Base-by-base conservation (phyloP, 1,140 invertebrate genomes). In the Oreohelix idahoensis region DNA sequence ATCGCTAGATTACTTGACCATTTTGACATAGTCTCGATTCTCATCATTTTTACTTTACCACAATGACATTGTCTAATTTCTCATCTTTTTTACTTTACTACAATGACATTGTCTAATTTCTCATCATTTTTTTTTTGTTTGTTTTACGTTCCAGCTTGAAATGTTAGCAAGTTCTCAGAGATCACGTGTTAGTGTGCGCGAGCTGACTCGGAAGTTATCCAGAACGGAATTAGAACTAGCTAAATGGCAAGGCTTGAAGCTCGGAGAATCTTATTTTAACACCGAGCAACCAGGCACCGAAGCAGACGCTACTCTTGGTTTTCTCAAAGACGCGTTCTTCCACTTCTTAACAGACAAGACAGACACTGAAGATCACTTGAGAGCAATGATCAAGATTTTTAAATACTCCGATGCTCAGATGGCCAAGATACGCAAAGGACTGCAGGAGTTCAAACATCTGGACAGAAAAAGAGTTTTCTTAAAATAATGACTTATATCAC, bases 351-450 rank as follows among this genome's bases (percentile, higher is more conserved):
- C 86, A 0, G 86, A 85, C 20, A 29, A 8, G 8, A 86, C 88
- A 36, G 88, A 87, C 32, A 85, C 79, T 11, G 87, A 88, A 17
- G 84, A 86, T 39, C 88, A 90, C 58, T 51, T 91, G 29, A 36
- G 88, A 20, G 90, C 90, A 29, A 89, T 91, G 81, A 87, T 91
- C 36, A 81, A 86, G 45, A 90, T 91, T 63, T 90, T 91, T 69
- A 86, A 86, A 69, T 90, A 84, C 75, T 86, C 88, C 1, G 88
- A 90, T 17, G 82, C 85, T 5, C 88, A 90, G 78, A 89, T 87
- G 82, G 84, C 86, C 53, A 90, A 86, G 73, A 87, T 91, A 23
- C 42, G 66, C 10, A 83, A 86, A 69, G 45, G 74, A 49, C 26
- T 76, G 76, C 69, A 51, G 23, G 74, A 76, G 11, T 76, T 76